phyloP scores from a whole-genome alignment of 2,888 invertebrate species.

The Ariolimax columbianus region DNA sequence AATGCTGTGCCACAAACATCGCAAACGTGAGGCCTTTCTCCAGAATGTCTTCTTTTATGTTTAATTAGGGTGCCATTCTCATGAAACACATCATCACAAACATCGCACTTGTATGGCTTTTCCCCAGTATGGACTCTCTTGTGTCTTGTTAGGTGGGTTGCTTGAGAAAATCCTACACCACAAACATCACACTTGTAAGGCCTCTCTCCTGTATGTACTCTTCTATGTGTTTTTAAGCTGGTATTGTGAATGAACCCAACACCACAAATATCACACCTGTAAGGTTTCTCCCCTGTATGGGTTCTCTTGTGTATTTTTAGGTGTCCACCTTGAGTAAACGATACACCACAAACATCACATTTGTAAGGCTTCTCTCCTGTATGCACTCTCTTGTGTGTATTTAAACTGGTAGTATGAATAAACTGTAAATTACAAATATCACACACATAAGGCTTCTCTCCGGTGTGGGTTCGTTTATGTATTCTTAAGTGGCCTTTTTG shows the following conservation, averaged over 20 bases:
- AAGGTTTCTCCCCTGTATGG: not conserved
- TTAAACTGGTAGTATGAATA: not conserved
- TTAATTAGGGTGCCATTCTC: not conserved
- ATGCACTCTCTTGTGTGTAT: not conserved
- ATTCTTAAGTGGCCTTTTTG: not conserved
- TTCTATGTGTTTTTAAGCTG: not conserved
- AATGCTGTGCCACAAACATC: not conserved
- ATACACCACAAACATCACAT: not conserved
- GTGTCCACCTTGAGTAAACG: not conserved
- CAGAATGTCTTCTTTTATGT: not conserved
- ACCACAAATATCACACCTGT: not conserved
- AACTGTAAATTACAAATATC: not conserved
- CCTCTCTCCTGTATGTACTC: not conserved
- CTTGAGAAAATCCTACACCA: not conserved
- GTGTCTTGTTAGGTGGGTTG: not conserved
- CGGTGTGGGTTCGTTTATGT: not conserved
- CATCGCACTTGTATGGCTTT: not conserved
- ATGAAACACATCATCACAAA: not conserved
- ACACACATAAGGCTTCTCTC: slow-evolving; percentile 1
- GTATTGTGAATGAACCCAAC: not conserved
- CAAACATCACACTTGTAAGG: not conserved
- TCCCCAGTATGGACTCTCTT: not conserved
- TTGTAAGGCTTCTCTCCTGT: slow-evolving; percentile 9
- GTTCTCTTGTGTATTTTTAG: not conserved
- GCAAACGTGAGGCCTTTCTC: not conserved